phyloP scores from a whole-genome alignment of 2,888 invertebrate genomes.

The Chymomyza fuscimana region DNA sequence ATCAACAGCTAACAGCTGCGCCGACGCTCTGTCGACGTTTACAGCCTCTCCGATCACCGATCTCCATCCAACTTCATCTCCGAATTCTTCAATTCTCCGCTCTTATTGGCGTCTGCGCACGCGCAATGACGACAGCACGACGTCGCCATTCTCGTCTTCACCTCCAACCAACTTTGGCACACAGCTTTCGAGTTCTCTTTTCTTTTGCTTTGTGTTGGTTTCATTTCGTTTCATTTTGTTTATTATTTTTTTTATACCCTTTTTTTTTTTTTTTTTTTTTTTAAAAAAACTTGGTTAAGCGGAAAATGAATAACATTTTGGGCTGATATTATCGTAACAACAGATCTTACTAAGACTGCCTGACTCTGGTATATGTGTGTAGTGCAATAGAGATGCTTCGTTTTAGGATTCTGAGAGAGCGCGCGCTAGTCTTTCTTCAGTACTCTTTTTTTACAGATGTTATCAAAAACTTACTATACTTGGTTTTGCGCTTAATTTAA shows the following conservation, averaged over 20 bases:
- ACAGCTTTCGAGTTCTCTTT: not conserved
- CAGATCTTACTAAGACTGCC: not conserved
- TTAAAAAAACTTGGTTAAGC: not conserved
- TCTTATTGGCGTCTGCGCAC: too few species aligned
- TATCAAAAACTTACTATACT: too few species aligned
- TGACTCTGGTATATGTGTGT: not conserved
- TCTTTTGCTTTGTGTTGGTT: constrained; percentile 21
- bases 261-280: not conserved
- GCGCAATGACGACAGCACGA: too few species aligned
- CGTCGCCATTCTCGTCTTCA: not conserved
- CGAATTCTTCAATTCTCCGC: too few species aligned
- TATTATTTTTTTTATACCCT: not conserved
- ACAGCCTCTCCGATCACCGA: not conserved
- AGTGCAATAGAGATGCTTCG: too few species aligned
- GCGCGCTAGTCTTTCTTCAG: too few species aligned
- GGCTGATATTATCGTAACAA: not conserved
- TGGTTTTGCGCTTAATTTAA: too few species aligned
- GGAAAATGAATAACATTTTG: not conserved
- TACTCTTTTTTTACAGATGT: too few species aligned
- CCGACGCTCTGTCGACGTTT: not conserved
- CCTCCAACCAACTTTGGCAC: constrained; percentile 5
- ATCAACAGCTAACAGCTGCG: not conserved
- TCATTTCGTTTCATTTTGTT: constrained; percentile 6
- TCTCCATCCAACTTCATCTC: not conserved
- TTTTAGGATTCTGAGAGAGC: too few species aligned